phyloP scores from a whole-genome alignment of 2,113 vertebrate genomes.

The Octodon degus region DNA sequence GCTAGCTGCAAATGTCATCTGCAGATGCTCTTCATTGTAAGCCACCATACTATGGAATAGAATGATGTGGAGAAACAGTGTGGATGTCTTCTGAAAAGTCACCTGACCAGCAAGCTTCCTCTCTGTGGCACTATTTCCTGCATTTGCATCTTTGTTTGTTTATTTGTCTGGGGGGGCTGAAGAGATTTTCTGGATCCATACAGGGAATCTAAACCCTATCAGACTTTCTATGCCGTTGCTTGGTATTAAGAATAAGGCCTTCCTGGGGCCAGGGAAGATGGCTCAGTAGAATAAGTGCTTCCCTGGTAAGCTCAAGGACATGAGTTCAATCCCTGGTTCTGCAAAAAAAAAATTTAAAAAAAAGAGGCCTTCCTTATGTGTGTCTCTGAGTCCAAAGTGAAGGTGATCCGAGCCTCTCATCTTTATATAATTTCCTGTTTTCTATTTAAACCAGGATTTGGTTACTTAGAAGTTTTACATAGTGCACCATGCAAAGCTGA shows the following conservation, averaged over 20 bases:
- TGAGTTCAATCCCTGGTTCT: too few species aligned
- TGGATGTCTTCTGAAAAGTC: not conserved
- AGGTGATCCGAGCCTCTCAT: not conserved
- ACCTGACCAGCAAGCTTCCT: not conserved
- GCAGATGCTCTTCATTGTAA: not conserved
- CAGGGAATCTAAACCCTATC: not conserved
- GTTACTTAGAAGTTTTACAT: not conserved
- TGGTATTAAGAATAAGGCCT: not conserved
- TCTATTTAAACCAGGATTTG: not conserved
- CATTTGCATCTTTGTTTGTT: not conserved
- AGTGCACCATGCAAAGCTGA: not conserved
- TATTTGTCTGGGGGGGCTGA: conserved; percentile 18
- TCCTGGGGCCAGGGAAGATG: not conserved
- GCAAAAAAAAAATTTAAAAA: too few species aligned
- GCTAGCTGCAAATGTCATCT: not conserved
- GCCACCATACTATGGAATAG: not conserved
- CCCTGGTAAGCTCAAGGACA: too few species aligned
- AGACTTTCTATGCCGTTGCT: not conserved
- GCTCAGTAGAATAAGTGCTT: too few species aligned
- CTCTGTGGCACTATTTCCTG: not conserved
- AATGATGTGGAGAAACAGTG: not conserved
- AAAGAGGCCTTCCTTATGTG: not conserved
- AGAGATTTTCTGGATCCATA: conserved; percentile 30
- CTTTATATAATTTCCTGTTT: not conserved
- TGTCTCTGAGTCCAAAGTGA: not conserved